Conservation (phyloP, 2,797 vertebrate genomes). For the Pyrocephalus nanus region DNA sequence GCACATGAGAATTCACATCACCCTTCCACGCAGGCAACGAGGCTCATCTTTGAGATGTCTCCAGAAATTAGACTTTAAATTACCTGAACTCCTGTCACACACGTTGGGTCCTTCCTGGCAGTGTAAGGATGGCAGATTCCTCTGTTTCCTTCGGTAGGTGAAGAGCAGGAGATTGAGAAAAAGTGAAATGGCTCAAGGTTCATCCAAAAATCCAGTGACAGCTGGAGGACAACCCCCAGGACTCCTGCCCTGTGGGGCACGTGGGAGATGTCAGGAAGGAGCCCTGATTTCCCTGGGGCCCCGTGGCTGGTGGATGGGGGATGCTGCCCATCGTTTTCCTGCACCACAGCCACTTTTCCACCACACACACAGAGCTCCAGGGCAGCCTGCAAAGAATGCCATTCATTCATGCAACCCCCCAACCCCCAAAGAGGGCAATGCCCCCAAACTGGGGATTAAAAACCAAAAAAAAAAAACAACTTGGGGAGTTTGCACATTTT, state of each 20-base stretch:
- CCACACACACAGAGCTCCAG: background rate
- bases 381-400: background rate
- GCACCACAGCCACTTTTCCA: background rate
- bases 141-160: background rate
- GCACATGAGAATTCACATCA: background rate
- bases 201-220: background rate
- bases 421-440: background rate
- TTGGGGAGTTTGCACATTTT: background rate
- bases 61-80: background rate
- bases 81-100: background rate
- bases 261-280: background rate
- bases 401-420: background rate
- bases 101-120: background rate
- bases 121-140: background rate
- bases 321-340: background rate
- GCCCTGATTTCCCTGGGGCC: background rate
- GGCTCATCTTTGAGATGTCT: background rate
- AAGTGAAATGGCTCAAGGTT: background rate
- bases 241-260: background rate
- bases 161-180: background rate
- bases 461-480: background rate
- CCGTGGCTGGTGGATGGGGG: fast-evolving
- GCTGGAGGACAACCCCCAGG: background rate
- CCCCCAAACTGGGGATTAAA: background rate
- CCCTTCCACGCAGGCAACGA: background rate